Evolutionary conservation across 2,113 vertebrate genomes (phyloP).

Genomic region (Tachuris rubrigastra): DNA sequence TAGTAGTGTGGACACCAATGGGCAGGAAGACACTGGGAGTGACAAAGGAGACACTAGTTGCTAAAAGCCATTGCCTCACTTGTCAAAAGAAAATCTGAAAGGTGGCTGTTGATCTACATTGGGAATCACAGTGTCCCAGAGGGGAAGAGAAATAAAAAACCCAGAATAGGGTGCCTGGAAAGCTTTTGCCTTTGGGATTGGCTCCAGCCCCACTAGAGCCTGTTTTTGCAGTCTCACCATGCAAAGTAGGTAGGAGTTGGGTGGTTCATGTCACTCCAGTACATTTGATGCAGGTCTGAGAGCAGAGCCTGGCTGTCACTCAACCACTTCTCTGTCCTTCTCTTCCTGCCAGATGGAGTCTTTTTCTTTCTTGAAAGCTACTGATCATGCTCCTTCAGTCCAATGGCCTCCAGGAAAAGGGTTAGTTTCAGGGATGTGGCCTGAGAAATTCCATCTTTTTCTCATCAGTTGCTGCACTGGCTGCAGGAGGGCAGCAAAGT

Average conservation of each 20-base stretch:
- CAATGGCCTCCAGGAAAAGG: background rate
- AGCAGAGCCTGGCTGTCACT: background rate
- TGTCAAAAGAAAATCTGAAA: background rate
- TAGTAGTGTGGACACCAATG: background rate
- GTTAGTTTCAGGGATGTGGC: background rate
- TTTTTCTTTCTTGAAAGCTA: background rate
- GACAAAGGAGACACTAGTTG: background rate
- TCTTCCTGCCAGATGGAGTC: background rate
- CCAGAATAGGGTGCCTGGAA: background rate
- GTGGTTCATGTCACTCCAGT: background rate
- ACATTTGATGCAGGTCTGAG: background rate
- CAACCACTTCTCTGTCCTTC: background rate
- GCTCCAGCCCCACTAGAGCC: background rate
- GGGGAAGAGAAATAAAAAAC: background rate
- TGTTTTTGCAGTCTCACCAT: background rate
- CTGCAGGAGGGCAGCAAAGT: background rate
- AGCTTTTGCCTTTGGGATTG: background rate
- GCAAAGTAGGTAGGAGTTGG: background rate
- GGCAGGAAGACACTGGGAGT: background rate
- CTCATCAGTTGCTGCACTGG: background rate
- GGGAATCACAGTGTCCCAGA: background rate
- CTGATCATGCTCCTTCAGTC: background rate
- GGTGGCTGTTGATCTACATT: background rate
- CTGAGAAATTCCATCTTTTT: background rate
- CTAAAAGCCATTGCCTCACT: background rate